These are phyloP conservation scores for Magallana gigas DNA, from an alignment of 1,140 invertebrate species.

Conservation along the genomic window DNA sequence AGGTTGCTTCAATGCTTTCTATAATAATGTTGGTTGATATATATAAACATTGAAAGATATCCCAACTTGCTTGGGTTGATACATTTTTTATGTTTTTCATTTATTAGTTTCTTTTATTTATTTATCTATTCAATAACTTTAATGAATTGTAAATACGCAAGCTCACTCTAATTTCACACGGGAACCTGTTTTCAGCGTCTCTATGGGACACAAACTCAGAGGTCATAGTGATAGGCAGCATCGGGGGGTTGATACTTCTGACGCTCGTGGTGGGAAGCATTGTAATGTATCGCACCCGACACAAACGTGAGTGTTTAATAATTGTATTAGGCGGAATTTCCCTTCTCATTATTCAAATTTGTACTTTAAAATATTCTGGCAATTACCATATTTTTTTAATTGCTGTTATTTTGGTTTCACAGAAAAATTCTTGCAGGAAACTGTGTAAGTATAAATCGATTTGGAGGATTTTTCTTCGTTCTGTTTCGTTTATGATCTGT, in stretches of 20 bases:
- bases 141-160: not conserved
- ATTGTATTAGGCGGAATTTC: not conserved
- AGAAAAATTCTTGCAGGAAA: constrained; percentile 9
- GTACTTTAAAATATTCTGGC: not conserved
- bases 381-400: not conserved
- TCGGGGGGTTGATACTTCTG: not conserved
- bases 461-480: not conserved
- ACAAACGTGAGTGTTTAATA: not conserved
- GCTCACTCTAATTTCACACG: not conserved
- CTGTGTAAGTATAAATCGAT: not conserved
- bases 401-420: not conserved
- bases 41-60: too few relatives aligned
- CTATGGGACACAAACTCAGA: not conserved
- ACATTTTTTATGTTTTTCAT: not conserved
- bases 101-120: not conserved
- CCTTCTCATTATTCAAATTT: not conserved
- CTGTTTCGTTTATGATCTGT: not conserved
- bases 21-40: too few relatives aligned
- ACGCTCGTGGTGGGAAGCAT: not conserved
- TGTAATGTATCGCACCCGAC: not conserved
- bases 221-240: not conserved
- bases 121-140: not conserved
- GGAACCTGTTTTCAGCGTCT: not conserved
- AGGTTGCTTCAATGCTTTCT: too few relatives aligned
- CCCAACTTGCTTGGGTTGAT: not conserved